phyloP scores from a whole-genome alignment of 2,797 vertebrate species.

The Luscinia luscinia region DNA sequence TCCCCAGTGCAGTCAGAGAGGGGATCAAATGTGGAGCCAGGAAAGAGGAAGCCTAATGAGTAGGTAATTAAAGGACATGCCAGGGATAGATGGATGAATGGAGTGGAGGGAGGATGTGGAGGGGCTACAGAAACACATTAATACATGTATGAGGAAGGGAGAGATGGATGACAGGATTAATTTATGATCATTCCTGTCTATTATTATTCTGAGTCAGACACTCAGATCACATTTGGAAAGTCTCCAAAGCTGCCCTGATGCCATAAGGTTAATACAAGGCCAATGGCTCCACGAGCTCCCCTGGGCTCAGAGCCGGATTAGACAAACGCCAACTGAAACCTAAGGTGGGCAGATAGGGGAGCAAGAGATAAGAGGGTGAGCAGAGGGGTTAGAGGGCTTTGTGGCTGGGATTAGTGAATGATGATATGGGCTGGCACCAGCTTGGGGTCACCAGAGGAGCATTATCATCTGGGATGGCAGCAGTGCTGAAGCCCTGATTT shows the following conservation, averaged over 20 bases:
- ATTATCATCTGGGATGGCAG: fast-evolving
- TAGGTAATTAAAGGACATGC: constrained; percentile 63
- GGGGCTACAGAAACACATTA: constrained; percentile 20
- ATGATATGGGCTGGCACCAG: neutral
- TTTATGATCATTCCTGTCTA: neutral
- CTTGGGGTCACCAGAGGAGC: fast-evolving
- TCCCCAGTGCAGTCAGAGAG: neutral
- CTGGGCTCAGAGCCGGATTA: neutral
- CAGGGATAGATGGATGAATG: constrained; percentile 29
- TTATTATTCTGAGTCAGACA: constrained; percentile 26
- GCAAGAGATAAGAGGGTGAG: neutral
- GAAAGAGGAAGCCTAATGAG: constrained; percentile 45
- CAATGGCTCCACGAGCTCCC: neutral
- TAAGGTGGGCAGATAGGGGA: neutral
- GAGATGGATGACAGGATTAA: neutral
- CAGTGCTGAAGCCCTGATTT: neutral
- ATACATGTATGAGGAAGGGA: constrained; percentile 9
- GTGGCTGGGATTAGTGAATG: neutral
- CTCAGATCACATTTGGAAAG: constrained; percentile 1
- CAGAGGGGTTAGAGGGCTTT: neutral
- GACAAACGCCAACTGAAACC: neutral
- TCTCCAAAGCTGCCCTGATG: neutral
- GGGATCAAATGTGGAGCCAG: constrained; percentile 7
- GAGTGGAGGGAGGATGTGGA: neutral
- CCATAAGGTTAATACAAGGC: constrained; percentile 21